These are phyloP conservation scores for Apoda limacodes DNA, from an alignment of 2,888 invertebrate species.

Conservation along the genomic window DNA sequence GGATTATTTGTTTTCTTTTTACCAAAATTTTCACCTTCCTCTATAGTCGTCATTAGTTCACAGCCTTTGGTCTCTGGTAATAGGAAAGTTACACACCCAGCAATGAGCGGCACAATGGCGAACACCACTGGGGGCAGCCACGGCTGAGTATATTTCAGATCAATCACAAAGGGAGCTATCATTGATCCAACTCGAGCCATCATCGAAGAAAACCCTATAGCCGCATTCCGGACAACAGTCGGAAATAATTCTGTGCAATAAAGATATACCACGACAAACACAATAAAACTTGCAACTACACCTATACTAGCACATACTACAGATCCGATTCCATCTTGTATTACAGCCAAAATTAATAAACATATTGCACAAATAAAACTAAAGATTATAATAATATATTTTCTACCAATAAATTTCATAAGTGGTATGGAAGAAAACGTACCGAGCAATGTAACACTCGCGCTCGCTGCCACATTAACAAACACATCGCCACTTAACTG, in stretches of 20 bases:
- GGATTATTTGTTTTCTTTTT: no score
- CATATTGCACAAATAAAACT: constrained; percentile 72
- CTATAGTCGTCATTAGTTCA: constrained; percentile 81
- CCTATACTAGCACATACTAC: constrained; percentile 77
- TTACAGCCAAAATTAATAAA: constrained; percentile 70
- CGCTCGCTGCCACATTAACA: constrained; percentile 83
- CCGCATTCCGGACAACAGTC: constrained; percentile 88
- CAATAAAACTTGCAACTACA: constrained; percentile 84
- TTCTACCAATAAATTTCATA: constrained; percentile 75
- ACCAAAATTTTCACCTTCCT: constrained; percentile 77
- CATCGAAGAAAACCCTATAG: constrained; percentile 91
- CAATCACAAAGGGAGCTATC: constrained; percentile 83
- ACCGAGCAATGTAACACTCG: constrained; percentile 70
- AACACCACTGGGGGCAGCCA: constrained; percentile 80
- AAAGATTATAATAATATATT: constrained; percentile 72
- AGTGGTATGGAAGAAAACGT: constrained; percentile 73
- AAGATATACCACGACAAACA: constrained; percentile 87
- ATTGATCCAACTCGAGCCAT: constrained; percentile 89
- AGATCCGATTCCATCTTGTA: constrained; percentile 49
- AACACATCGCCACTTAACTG: constrained; percentile 84
- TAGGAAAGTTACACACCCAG: constrained; percentile 62
- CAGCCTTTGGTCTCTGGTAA: constrained; percentile 85
- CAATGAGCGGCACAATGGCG: constrained; percentile 74
- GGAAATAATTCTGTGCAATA: constrained; percentile 91
- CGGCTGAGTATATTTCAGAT: constrained; percentile 49